A percentile compares a stretch with the other conserved stretches of the same genome.
Conservation (phyloP, 2,113 vertebrate species). For the Accipiter cooperii region DNA sequence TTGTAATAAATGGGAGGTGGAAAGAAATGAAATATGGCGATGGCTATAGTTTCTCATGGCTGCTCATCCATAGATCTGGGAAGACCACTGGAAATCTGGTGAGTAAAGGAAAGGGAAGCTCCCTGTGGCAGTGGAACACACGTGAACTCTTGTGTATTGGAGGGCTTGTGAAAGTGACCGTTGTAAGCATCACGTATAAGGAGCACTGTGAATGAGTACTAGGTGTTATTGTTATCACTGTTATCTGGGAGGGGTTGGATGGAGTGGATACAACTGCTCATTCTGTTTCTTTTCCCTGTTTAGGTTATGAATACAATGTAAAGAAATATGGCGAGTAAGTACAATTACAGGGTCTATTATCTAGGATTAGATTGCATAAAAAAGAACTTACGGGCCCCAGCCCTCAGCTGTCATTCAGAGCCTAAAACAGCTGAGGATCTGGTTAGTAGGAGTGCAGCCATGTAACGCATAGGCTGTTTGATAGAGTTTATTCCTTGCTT, state of each 20-base stretch:
- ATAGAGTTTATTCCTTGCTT: not conserved
- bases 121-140: not conserved
- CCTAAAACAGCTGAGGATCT: not conserved
- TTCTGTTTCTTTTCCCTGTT: not conserved
- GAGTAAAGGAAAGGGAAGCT: not conserved
- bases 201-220: not conserved
- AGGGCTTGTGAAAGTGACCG: not conserved
- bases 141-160: not conserved
- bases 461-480: not conserved
- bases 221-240: not conserved
- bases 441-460: not conserved
- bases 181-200: not conserved
- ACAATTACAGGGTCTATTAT: not conserved
- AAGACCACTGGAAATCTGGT: not conserved
- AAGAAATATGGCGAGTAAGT: conserved; percentile 65
- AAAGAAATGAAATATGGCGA: not conserved
- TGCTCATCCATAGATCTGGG: not conserved
- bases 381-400: not conserved
- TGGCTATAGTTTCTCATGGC: not conserved
- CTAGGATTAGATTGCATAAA: not conserved
- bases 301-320: conserved; percentile 62
- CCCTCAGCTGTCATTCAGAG: not conserved
- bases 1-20: not conserved
- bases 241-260: not conserved
- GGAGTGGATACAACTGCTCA: not conserved